Percentiles rank a stretch among this genome's conserved stretches.
These are phyloP conservation scores for Cyanistes caeruleus DNA, from an alignment of 2,113 vertebrate species.

Conservation along the genomic window DNA sequence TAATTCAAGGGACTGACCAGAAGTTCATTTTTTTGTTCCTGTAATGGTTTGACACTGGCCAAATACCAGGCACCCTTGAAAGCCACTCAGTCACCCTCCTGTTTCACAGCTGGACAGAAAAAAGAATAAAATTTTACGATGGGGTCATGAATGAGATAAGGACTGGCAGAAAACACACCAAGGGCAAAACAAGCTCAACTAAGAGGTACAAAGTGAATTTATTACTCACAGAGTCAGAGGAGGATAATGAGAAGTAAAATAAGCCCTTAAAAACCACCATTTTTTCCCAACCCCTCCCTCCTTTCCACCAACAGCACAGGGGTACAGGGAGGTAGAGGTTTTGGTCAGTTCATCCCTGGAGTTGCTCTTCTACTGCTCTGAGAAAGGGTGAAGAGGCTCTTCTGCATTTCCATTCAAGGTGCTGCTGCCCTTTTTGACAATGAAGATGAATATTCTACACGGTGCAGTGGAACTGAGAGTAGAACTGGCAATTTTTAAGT, in stretches of 20 bases:
- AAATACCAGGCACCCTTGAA: neutral
- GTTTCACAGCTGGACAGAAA: neutral
- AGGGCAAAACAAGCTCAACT: neutral
- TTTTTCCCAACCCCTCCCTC: neutral
- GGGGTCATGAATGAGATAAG: neutral
- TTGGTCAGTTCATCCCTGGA: neutral
- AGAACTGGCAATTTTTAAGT: neutral
- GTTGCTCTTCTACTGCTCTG: neutral
- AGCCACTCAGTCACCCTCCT: neutral
- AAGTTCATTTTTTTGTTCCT: neutral
- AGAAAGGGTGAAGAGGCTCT: neutral
- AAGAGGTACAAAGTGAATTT: neutral
- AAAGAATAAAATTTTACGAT: neutral
- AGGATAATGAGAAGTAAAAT: neutral
- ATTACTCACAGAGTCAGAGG: neutral
- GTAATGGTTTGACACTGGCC: neutral
- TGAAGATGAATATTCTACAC: neutral
- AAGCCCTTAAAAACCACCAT: neutral
- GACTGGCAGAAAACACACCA: neutral
- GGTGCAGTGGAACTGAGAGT: neutral
- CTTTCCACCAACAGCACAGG: neutral
- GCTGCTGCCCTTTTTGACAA: accelerated
- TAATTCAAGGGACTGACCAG: neutral
- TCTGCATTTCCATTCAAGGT: neutral
- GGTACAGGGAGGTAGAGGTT: neutral